Conservation (phyloP, 2,797 vertebrate species). For the Cetoscarus ocellatus region DNA sequence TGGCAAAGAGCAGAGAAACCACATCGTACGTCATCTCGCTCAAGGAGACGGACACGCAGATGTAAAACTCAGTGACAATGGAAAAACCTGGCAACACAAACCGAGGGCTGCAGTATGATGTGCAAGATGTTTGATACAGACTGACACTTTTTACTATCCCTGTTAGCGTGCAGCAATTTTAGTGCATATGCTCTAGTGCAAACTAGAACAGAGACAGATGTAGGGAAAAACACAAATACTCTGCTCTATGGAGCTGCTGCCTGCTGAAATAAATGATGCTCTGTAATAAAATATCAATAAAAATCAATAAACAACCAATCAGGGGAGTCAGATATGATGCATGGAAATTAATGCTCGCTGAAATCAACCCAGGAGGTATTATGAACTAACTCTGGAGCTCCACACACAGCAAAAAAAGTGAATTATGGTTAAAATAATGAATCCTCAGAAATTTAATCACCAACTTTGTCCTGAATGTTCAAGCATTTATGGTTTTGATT, state of each 20-base stretch:
- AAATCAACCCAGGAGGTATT: too few species aligned
- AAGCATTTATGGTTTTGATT: too few species aligned
- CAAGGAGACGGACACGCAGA: slow-evolving; percentile 16
- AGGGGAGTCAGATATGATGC: neutral
- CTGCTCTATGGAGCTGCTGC: neutral
- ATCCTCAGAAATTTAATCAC: too few species aligned
- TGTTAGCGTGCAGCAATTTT: neutral
- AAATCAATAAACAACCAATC: neutral
- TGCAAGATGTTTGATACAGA: neutral
- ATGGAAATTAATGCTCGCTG: too few species aligned
- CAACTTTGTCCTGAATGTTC: too few species aligned
- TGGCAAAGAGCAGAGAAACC: slow-evolving; percentile 19
- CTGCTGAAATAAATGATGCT: neutral
- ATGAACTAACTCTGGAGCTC: neutral
- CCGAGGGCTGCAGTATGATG: neutral
- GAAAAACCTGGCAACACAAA: neutral
- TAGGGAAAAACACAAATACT: neutral
- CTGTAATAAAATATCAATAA: neutral
- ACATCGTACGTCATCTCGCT: slow-evolving; percentile 23
- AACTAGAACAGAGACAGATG: neutral
- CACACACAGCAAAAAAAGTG: too few species aligned
- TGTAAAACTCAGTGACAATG: neutral
- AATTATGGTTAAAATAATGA: too few species aligned
- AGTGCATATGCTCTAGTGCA: neutral
- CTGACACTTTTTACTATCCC: slow-evolving; percentile 17